Conservation (phyloP, 2,113 vertebrate genomes). For the Archilochus colubris region DNA sequence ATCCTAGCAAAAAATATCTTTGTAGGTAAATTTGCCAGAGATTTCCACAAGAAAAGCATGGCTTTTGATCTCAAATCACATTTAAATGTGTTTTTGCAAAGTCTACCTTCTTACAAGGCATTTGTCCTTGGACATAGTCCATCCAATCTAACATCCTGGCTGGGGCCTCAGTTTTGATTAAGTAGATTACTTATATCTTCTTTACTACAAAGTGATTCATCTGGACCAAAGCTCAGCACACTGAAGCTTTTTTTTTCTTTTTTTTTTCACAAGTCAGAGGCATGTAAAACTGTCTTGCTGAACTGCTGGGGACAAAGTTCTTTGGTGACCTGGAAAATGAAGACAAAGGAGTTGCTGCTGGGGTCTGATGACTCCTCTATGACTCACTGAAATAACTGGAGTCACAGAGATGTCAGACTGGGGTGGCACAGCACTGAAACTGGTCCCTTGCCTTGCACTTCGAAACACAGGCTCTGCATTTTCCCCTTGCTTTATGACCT, state of each 20-base stretch:
- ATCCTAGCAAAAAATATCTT: neutral
- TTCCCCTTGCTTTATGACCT: neutral
- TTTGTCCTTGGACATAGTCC: neutral
- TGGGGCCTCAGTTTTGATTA: neutral
- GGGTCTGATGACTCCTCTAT: neutral
- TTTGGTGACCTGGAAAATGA: neutral
- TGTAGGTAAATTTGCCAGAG: neutral
- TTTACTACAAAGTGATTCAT: neutral
- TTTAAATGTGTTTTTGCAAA: neutral
- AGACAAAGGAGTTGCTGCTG: neutral
- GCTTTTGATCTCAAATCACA: neutral
- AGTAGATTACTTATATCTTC: neutral
- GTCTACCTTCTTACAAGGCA: neutral
- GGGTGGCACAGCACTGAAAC: neutral
- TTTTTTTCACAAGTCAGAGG: neutral
- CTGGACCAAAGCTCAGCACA: neutral
- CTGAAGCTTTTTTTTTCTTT: neutral
- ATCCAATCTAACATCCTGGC: neutral
- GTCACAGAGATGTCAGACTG: neutral
- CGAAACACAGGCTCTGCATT: neutral
- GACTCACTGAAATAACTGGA: neutral
- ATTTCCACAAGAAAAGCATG: neutral
- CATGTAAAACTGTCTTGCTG: neutral
- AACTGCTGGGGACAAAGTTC: neutral
- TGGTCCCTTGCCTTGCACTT: neutral